phyloP scores from a whole-genome alignment of 2,797 vertebrate genomes.

The Syngnathus rostellatus region DNA sequence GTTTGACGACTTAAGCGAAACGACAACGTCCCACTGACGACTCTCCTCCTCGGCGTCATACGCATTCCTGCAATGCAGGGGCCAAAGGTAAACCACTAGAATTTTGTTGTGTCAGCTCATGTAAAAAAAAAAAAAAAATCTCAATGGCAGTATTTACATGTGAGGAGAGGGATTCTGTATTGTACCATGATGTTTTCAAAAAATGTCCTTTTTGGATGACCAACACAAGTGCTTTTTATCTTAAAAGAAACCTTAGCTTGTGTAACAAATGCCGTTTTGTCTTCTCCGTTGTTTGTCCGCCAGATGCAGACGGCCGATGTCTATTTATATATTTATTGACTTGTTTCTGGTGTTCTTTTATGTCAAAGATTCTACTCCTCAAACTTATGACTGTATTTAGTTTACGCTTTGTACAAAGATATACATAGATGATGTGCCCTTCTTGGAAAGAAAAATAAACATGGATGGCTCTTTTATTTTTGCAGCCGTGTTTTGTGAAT shows the following conservation, averaged over 20 bases:
- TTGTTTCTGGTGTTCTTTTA: constrained; percentile 61
- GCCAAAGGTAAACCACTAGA: neutral
- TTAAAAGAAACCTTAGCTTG: constrained; percentile 54
- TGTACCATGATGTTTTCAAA: constrained; percentile 67
- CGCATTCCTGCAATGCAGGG: neutral
- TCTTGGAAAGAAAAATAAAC: constrained; percentile 65
- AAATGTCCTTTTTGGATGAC: constrained; percentile 43
- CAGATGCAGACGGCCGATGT: constrained; percentile 31
- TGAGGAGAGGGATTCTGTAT: constrained; percentile 52
- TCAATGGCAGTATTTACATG: constrained; percentile 14
- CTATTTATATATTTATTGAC: constrained; percentile 53
- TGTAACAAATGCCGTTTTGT: constrained; percentile 63
- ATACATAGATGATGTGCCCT: constrained; percentile 49
- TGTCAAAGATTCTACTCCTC: constrained; percentile 61
- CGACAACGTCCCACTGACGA: neutral
- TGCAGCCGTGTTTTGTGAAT: constrained; percentile 23
- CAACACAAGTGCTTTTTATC: constrained; percentile 76
- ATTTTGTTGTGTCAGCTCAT: neutral
- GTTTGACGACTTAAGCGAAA: neutral
- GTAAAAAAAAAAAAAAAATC: neutral
- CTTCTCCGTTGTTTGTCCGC: constrained; percentile 49
- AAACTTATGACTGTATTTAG: constrained; percentile 60
- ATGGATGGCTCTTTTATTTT: constrained; percentile 60
- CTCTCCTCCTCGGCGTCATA: neutral
- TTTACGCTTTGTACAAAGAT: constrained; percentile 68